These are phyloP conservation scores for Yponomeuta evonymella DNA, from an alignment of 2,888 invertebrate species.

Conservation along the genomic window DNA sequence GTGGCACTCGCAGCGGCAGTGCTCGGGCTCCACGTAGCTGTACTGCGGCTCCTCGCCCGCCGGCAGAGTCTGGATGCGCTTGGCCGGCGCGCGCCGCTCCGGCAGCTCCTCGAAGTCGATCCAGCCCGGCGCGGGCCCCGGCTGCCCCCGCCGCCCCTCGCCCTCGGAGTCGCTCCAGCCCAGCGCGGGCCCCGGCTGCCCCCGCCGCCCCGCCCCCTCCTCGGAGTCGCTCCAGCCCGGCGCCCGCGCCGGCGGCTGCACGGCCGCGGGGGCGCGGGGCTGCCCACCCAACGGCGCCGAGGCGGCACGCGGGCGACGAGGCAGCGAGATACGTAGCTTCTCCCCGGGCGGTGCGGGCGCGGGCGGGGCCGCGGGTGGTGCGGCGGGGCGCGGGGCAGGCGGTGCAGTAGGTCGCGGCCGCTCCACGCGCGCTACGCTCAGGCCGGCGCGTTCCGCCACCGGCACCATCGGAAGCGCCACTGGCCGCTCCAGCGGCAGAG, in stretches of 20 bases:
- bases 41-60: conserved; percentile 68
- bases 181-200: conserved; percentile 43
- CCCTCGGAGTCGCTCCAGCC: conserved; percentile 92
- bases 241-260: conserved; percentile 38
- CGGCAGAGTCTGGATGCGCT: conserved; percentile 88
- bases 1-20: conserved; percentile 92
- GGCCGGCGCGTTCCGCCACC: conserved; percentile 69
- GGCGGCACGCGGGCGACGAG: conserved; percentile 50
- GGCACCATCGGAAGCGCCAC: conserved; percentile 88
- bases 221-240: conserved; percentile 83
- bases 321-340: conserved; percentile 53
- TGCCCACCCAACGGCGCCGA: conserved; percentile 40
- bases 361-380: conserved; percentile 32
- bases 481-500: conserved; percentile 89
- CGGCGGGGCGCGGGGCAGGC: conserved; percentile 15
- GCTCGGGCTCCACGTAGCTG: conserved; percentile 90
- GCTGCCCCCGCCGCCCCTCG: conserved; percentile 39
- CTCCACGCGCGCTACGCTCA: conserved; percentile 63
- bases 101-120: conserved; percentile 92
- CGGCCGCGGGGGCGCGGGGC: conserved; percentile 40
- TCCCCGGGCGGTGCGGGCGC: conserved; percentile 40
- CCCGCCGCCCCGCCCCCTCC: conserved; percentile 32
- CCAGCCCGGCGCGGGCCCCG: conserved; percentile 77
- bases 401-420: conserved; percentile 32
- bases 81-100: conserved; percentile 86